phyloP scores from a whole-genome alignment of 2,797 vertebrate species.

The Mormyrus hasselquistii region DNA sequence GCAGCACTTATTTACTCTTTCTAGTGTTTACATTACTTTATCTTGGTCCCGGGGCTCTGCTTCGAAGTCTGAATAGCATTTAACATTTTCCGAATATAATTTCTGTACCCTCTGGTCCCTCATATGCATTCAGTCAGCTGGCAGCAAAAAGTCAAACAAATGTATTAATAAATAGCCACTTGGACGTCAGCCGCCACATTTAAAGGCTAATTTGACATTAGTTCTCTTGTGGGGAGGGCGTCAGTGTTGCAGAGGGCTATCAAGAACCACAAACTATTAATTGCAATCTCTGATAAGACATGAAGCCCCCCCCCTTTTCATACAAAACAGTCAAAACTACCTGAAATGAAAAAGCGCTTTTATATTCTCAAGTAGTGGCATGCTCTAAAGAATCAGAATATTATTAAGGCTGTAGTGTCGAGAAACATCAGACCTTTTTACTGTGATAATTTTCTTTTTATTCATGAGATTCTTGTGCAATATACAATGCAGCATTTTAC shows the following conservation, averaged over 20 bases:
- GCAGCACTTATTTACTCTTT: slow-evolving; percentile 27
- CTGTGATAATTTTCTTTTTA: neutral
- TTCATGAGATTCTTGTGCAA: neutral
- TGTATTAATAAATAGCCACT: slow-evolving; percentile 55
- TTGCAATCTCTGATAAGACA: slow-evolving; percentile 71
- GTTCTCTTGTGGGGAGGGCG: slow-evolving; percentile 57
- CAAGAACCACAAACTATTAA: slow-evolving; percentile 69
- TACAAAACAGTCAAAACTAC: slow-evolving; percentile 67
- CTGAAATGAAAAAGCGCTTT: slow-evolving; percentile 42
- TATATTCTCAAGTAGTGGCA: slow-evolving; percentile 31
- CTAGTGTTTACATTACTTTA: slow-evolving; percentile 45
- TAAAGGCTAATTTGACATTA: slow-evolving; percentile 65
- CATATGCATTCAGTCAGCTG: neutral
- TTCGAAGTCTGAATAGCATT: slow-evolving; percentile 35
- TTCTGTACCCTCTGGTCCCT: slow-evolving; percentile 34
- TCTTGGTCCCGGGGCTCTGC: slow-evolving; percentile 37
- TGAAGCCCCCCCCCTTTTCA: slow-evolving; percentile 53
- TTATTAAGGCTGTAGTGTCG: neutral
- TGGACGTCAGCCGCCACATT: slow-evolving; percentile 61
- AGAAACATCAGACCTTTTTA: neutral
- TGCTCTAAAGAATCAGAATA: neutral
- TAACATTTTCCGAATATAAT: slow-evolving; percentile 34
- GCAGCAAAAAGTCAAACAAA: slow-evolving; percentile 6
- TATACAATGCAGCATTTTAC: neutral
- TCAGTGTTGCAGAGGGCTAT: slow-evolving; percentile 56